phyloP scores from a whole-genome alignment of 2,113 vertebrate genomes.

The Lamprologus sp. region DNA sequence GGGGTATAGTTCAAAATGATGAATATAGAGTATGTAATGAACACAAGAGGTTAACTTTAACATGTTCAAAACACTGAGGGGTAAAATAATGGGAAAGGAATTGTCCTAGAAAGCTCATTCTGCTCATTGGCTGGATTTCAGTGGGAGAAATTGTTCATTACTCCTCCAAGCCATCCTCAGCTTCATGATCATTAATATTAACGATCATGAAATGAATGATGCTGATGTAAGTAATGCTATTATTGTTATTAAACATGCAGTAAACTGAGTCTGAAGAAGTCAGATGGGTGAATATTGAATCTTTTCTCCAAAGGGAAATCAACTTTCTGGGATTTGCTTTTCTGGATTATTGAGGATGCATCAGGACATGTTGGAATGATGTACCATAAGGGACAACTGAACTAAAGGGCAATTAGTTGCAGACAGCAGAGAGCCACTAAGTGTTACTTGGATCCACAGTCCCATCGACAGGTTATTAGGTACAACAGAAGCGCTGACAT shows the following conservation, averaged over 20 bases:
- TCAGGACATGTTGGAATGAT: background rate
- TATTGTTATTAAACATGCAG: background rate
- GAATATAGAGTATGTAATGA: background rate
- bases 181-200: background rate
- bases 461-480: background rate
- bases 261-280: background rate
- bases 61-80: background rate
- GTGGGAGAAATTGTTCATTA: background rate
- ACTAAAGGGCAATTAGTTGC: background rate
- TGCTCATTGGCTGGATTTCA: background rate
- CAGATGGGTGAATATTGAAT: background rate
- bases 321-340: background rate
- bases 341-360: background rate
- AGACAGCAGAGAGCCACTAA: background rate
- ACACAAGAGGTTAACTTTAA: background rate
- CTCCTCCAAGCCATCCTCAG: background rate
- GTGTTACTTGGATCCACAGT: background rate
- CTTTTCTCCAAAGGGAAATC: background rate
- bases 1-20: background rate
- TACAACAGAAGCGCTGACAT: background rate
- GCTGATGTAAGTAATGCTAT: background rate
- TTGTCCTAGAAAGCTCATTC: background rate
- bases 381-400: background rate
- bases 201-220: background rate
- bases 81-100: background rate